phyloP scores from a whole-genome alignment of 1,140 invertebrate species.

The Cotesia typhae region DNA sequence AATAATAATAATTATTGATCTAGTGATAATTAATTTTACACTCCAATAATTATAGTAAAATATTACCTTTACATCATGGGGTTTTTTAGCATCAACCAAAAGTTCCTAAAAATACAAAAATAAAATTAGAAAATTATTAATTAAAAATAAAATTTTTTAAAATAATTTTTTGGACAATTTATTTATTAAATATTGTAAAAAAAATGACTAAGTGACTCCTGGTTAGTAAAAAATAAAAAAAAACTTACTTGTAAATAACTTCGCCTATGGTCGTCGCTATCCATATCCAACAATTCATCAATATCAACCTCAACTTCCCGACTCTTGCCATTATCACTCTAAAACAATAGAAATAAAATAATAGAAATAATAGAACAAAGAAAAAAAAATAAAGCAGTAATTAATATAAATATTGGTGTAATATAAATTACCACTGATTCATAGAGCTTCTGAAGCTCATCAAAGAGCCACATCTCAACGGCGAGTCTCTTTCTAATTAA shows the following conservation, averaged over 20 bases:
- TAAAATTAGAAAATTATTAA: too few relatives aligned
- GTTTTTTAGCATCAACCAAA: constrained; percentile 82
- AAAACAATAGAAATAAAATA: constrained; percentile 41
- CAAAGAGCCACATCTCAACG: constrained; percentile 98
- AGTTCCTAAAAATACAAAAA: constrained; percentile 70
- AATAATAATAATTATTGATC: too few relatives aligned
- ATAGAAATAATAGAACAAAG: constrained; percentile 18
- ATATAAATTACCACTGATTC: constrained; percentile 75
- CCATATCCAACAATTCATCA: constrained; percentile 92
- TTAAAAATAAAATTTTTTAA: too few relatives aligned
- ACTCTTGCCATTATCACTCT: constrained; percentile 68
- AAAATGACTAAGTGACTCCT: too few relatives aligned
- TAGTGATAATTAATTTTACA: constrained; percentile 17
- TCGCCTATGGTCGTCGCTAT: constrained; percentile 83
- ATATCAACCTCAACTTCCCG: constrained; percentile 91
- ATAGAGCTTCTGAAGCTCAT: constrained; percentile 91
- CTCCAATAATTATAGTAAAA: constrained; percentile 34
- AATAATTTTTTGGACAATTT: too few relatives aligned
- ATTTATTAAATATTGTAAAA: neutral
- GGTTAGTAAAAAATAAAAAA: neutral
- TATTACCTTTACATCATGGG: constrained; percentile 85
- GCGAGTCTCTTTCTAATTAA: constrained; percentile 92
- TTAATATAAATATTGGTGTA: constrained; percentile 19
- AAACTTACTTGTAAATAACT: constrained; percentile 80
- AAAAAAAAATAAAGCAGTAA: neutral